Evolutionary conservation across 2,888 invertebrate species (phyloP), one percentile per base, ranked within the genome.

Genomic region (Cyclophora albipunctata): DNA sequence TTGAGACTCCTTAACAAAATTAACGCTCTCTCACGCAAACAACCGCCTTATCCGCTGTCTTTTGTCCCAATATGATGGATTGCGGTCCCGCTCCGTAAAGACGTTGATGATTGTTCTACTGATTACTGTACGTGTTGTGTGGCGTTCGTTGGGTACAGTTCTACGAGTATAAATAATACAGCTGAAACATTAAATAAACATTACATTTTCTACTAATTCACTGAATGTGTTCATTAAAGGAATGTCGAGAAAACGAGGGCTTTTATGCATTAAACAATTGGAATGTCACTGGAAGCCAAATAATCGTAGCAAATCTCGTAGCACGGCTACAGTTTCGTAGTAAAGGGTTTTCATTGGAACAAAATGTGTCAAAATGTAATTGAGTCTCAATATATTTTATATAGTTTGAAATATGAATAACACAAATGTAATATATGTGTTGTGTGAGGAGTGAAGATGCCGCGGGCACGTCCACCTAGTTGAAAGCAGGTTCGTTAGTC

Each of bases 1-100:
- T 86, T 86, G 83, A 84, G 84, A 84, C 82, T 82, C 84, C 84
- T 83, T 86, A 85, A 88, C 84, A 78, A 83, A 85, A 87, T 87
- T 88, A 85, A 78, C 84, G 80, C 75, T 75, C 75, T 78, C 77
- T 75, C 83, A 81, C 81, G 81, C 84, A 84, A 82, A 82, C 85
- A 84, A 74, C 71, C 70, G 70, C 72, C 74, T 76, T 79, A 77
- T 78, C 75, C 74, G 68, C 69, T 75, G 74, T 73, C 82, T 84
- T 85, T 87, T 87, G 87, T 87, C 73, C 75, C 74, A 75, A 78
- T 83, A 81, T 87, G 86, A 86, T 85, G 84, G 82, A 86, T 86
- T 85, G 87, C 81, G 85, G 84, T 81, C 67, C 68, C 73, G 76
- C 73, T 75, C 64, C 67, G 70, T 76, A 76, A 78, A 84, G 83